Base-by-base conservation (phyloP, 2,797 vertebrate genomes). In the Aeoliscus strigatus region DNA sequence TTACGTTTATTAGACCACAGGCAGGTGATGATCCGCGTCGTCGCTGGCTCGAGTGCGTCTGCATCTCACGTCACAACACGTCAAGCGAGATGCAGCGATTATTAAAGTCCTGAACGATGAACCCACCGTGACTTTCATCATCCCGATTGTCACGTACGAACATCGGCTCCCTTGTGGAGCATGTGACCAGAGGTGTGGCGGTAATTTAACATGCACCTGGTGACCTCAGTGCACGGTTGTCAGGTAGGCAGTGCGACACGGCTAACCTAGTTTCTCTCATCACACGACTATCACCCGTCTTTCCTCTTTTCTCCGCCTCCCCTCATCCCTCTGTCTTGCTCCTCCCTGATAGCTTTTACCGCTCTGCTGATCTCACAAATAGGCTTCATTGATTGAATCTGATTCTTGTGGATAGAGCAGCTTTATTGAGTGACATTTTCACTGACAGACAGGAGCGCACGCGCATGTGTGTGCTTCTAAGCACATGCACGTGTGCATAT, bases 321-420 rank as follows among this genome's bases (percentile, higher is more conserved):
- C 57, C 70, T 66, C 65, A 46, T 66, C 67, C 51, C 51, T 50
- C 57, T 59, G 45, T 70, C 75, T 65, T 66, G 67, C 70, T 75
- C 67, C 65, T 65, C 60, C 71, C 80, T 85, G 79, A 86, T 82
- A 74, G 80, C 74, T 73, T 82, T 87, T 84, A 80, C 81, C 77
- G 86, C 83, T 87, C 79, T 63, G 73, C 82, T 86, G 86, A 78
- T 85, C 85, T 85, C 84, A 86, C 87, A 87, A 88, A 89, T 86
- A 84, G 85, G 82, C 76, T 78, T 84, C 84, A 88, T 87, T 87
- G 86, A 89, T 89, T 89, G 79, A 80, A 85, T 84, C 78, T 85
- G 83, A 89, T 87, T 88, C 82, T 81, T 77, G 64, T 80, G 78
- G 84, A 86, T 86, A 84, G 83, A 83, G 83, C 84, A 73, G 83